Evolutionary conservation across 2,113 vertebrate species (phyloP), one percentile per base, ranked within the genome.

Genomic region (Vicugna pacos): DNA sequence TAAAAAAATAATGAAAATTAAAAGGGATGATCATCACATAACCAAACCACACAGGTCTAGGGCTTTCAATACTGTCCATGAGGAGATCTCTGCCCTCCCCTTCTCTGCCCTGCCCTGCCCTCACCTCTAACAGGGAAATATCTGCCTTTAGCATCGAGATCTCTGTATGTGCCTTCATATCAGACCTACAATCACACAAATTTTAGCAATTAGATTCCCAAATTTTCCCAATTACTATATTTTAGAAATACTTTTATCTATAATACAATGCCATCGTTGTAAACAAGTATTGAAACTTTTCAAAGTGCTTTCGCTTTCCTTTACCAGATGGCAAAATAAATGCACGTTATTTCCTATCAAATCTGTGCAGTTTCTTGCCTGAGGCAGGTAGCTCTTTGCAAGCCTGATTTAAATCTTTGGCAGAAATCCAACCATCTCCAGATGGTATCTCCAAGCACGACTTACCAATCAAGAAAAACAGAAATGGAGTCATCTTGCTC

Each of bases 351-450:
- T 95, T 93, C 75, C 83, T 62, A 65, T 79, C 76, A 70, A 96
- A 64, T 86, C 64, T 76, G 24, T 22, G n/a, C 13, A 22, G 62
- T 80, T 91, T 91, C 79, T 95, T 96, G 93, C 95, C 93, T 81
- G 70, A 72, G 93, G 93, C 94, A 95, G 89, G 95, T 96, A 97
- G 67, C 83, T 96, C 81, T 97, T n/a, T 70, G 67, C 4, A 79
- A 95, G 60, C n/a, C 72, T 93, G 92, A 96, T 87, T 95, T 96
- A 94, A 89, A 95, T 67, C 69, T 76, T 52, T 97, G 97, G 97
- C 94, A 96, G 89, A 96, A 92, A 93, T 20, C 79, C 93, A 97
- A 50, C 48, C 52, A 62, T 64, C 8, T 95, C 93, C 97, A 97
- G 95, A 97, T 91, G 94, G 93, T 85, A 79, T 82, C 62, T 77